Base-by-base conservation (phyloP, 2,113 vertebrate species). In the Carettochelys insculpta region DNA sequence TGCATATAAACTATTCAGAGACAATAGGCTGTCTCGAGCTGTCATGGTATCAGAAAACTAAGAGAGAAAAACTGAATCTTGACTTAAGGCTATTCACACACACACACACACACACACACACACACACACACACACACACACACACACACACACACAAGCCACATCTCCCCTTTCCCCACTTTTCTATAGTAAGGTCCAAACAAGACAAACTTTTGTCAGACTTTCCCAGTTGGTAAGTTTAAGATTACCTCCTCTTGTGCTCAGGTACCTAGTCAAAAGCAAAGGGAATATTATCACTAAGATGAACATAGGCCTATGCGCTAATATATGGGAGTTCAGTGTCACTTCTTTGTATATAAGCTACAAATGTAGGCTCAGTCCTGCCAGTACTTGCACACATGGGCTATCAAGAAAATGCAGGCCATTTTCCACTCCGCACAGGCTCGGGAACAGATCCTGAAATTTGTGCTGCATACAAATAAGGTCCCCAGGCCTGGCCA, bases 401-500 rank as follows among this genome's bases (percentile, higher is more conserved):
- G 58, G 8, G 8, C n/a, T n/a, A 65, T n/a, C 99, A 99, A 98
- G 98, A 98, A 99, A 99, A 99, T 98, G 98, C 97, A 97, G 98
- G 98, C 98, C 98, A 99, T 99, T 99, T 99, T 99, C 99, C 99
- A 99, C 98, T 98, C 97, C 94, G 97, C 98, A 97, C 98, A 98
- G 98, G 98, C 98, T 98, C 96, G 98, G 98, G 98, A 98, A 98
- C 98, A 98, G 98, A 98, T 98, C 96, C 97, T 98, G 98, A 98
- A 98, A 98, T 98, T 98, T 98, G 98, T 98, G 97, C 98, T 97
- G 98, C 98, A 99, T 98, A 99, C 98, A 98, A 98, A 98, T 98
- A 98, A 98, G 98, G 93, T 97, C 95, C 96, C 95, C 61, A 95
- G 97, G 97, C 96, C 97, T 73, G 78, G 96, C 98, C 97, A 97